Evolutionary conservation across 2,797 vertebrate genomes (phyloP).

Genomic region (Coluber constrictor): DNA sequence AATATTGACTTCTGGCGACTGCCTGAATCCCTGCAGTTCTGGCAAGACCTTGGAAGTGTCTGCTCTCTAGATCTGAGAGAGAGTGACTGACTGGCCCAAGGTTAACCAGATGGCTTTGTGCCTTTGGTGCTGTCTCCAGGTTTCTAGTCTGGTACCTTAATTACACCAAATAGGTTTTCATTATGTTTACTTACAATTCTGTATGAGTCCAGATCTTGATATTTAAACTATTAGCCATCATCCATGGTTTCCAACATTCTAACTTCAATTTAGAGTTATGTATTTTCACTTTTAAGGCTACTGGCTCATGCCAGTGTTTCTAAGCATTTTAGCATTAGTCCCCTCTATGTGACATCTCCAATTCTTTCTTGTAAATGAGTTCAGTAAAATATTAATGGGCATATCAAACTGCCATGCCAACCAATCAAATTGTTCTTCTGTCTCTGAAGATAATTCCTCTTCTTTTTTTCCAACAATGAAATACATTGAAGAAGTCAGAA

Average conservation of each 20-base stretch:
- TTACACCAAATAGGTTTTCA: background rate
- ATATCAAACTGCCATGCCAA: background rate
- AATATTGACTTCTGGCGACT: background rate
- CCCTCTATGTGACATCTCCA: background rate
- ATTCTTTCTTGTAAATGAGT: slow-evolving; percentile 43
- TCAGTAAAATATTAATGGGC: slow-evolving; percentile 50
- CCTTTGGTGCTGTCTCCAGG: background rate
- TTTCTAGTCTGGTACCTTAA: background rate
- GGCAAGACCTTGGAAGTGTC: background rate
- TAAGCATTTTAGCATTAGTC: background rate
- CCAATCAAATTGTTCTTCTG: slow-evolving; percentile 5
- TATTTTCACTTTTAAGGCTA: rapidly evolving
- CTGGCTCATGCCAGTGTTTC: background rate
- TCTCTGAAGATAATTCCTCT: background rate
- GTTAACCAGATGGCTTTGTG: background rate
- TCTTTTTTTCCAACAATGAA: background rate
- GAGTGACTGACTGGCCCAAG: background rate
- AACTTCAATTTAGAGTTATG: background rate
- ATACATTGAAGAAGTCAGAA: background rate
- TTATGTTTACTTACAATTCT: background rate
- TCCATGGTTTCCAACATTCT: background rate
- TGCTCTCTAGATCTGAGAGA: background rate
- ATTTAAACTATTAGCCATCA: background rate
- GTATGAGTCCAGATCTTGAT: background rate
- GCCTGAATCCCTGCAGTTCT: background rate